Percentiles rank a stretch among this genome's conserved stretches.
phyloP scores from a whole-genome alignment of 1,140 invertebrate genomes.

The Gonioctena quinquepunctata region DNA sequence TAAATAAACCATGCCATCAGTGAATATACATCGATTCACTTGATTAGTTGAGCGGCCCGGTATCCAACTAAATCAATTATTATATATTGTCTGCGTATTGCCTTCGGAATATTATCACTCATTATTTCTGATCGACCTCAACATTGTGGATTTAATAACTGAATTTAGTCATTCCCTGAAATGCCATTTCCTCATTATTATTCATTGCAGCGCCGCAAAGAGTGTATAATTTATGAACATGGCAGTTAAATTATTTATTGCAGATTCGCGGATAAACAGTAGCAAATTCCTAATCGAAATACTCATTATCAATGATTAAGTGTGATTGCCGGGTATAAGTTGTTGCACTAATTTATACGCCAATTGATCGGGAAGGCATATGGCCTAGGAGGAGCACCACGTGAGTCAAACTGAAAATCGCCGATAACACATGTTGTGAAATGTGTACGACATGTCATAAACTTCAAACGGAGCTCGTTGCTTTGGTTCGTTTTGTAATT shows the following conservation, averaged over 20 bases:
- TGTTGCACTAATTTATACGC: not conserved
- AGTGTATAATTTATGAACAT: slow-evolving; percentile 6
- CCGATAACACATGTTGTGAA: no score
- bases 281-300: slow-evolving; percentile 9
- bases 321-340: slow-evolving; percentile 5
- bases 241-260: not conserved
- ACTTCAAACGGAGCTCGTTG: not conserved
- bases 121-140: not conserved
- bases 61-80: not conserved
- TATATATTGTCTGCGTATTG: not conserved
- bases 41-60: not conserved
- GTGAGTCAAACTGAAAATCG: not conserved
- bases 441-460: no score
- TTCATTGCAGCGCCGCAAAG: not conserved
- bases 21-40: no score
- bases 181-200: slow-evolving; percentile 5
- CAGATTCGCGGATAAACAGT: slow-evolving; percentile 11
- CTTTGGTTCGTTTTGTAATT: not conserved
- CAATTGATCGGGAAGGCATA: not conserved
- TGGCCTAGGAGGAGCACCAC: not conserved
- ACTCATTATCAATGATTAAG: slow-evolving; percentile 11
- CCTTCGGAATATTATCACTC: not conserved
- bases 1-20: no score
- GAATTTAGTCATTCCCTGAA: not conserved
- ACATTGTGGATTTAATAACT: not conserved